Base-by-base conservation (phyloP, 2,888 invertebrate genomes). In the Suillia variegata region DNA sequence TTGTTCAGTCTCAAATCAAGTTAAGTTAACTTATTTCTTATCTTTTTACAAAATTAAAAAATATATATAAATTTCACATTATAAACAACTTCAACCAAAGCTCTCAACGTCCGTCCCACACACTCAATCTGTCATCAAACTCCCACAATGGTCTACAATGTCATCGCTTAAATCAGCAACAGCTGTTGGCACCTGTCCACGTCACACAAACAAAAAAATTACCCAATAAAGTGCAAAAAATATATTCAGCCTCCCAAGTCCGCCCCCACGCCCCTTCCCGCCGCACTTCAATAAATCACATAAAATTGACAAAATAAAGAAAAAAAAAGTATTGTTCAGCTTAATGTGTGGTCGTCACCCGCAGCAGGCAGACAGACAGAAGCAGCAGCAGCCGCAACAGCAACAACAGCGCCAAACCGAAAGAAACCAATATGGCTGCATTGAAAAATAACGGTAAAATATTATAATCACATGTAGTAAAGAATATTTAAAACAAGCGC, bases 381-480 rank as follows among this genome's bases (percentile, higher is more conserved):
- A 4, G n/a, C 22, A 49, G n/a, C 24, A 52, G 18, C 31, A 33
- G 34, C 33, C 33, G 20, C 18, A 13, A 17, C 54, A 54, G 54
- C 20, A 53, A 24, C 42, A 22, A 24, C 4, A 53, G 22, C 33
- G 6, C 31, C 33, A 8, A 24, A 4, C 45, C 4, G 31, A 54
- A 17, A n/a, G 50, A 13, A 38, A 15, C 22, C 58, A 61, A 58
- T 47, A 47, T 26, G 21, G 34, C 50, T 53, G 53, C 26, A 62
- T 63, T 60, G n/a, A n/a, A 64, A 60, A 63, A 74, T 77, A 76
- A 77, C 78, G 75, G 78, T 77, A 70, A 71, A 67, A 70, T 73
- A 74, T 71, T 67, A 66, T 66, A 67, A 67, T 66, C 64, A 64
- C 66, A 64, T 65, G 63, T 53, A 45, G 51, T 51, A 49, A 54